Base-by-base conservation (phyloP, 2,797 vertebrate genomes). In the Hylomyscus alleni region DNA sequence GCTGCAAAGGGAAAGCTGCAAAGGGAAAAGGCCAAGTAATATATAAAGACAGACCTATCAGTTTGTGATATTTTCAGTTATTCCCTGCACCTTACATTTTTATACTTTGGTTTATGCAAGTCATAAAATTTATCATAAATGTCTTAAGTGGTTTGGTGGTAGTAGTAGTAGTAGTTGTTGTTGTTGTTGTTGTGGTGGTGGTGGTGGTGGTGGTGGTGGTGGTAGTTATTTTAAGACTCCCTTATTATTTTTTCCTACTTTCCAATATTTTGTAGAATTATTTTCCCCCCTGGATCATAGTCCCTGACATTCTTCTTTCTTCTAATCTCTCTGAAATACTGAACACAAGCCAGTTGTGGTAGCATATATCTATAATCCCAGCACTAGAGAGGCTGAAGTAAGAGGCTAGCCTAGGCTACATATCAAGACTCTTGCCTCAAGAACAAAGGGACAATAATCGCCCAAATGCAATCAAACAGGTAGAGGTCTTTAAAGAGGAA, bases 61-160 rank as follows among this genome's bases (percentile, higher is more conserved):
- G 75, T 95, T 94, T 95, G 44, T 95, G 95, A 93, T 96, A 91
- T 84, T 95, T 90, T 93, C 77, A 94, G 89, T 98, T 98, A 98
- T 95, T 98, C 96, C 98, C 97, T 98, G 98, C 98, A 98, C 98
- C 98, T 99, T 98, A 98, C 97, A 84, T 83, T 95, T 98, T 98
- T 98, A 98, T 97, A 96, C 94, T 98, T 98, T 96, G 72, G 54
- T 98, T 97, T 98, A 97, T 98, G 96, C 93, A 97, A 98, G 95
- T 76, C 94, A 97, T 97, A 97, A 98, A 98, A 97, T 97, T 98
- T 98, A 97, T 98, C 98, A 98, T 98, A 98, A 98, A 97, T 98
- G 95, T 88, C 98, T 98, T 98, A 98, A 98, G 97, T 93, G 44
- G 81, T 90, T 19, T 72, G 20, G n/a, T 37, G n/a, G 34, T 37